Conservation (phyloP, 2,113 vertebrate genomes). For the Glaucomys volans region DNA sequence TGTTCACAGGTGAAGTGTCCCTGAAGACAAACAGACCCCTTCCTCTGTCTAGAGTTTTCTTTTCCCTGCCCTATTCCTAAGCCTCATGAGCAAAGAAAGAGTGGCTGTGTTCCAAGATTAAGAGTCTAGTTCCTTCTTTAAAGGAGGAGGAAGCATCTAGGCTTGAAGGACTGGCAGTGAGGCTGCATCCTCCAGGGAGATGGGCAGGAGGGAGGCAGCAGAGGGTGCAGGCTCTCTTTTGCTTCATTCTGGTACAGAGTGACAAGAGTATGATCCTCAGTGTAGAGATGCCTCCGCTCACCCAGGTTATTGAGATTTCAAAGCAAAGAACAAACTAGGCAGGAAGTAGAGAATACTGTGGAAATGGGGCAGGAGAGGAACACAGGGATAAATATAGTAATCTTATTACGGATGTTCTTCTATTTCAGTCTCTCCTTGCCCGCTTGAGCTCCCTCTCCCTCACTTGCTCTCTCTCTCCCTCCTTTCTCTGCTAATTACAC, state of each 20-base stretch:
- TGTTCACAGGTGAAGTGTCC: neutral
- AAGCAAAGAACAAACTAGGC: neutral
- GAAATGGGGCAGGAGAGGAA: constrained; percentile 13
- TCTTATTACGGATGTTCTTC: neutral
- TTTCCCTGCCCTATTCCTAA: neutral
- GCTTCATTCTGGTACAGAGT: neutral
- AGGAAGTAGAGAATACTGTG: neutral
- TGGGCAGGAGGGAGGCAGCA: neutral
- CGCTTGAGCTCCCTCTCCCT: too few relatives aligned
- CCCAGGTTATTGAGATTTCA: neutral
- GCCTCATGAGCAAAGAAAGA: neutral
- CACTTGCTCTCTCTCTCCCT: neutral
- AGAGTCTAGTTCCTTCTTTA: neutral
- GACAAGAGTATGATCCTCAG: neutral
- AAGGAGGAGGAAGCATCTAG: neutral
- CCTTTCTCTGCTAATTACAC: neutral
- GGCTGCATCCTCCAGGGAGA: neutral
- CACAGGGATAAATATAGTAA: neutral
- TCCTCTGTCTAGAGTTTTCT: neutral
- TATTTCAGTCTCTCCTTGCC: neutral
- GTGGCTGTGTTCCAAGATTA: neutral
- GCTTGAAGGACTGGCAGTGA: neutral
- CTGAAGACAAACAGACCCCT: neutral
- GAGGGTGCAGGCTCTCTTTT: neutral
- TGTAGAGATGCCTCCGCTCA: neutral